phyloP scores from a whole-genome alignment of 2,888 invertebrate species.

The Sphaeridia pumilis region DNA sequence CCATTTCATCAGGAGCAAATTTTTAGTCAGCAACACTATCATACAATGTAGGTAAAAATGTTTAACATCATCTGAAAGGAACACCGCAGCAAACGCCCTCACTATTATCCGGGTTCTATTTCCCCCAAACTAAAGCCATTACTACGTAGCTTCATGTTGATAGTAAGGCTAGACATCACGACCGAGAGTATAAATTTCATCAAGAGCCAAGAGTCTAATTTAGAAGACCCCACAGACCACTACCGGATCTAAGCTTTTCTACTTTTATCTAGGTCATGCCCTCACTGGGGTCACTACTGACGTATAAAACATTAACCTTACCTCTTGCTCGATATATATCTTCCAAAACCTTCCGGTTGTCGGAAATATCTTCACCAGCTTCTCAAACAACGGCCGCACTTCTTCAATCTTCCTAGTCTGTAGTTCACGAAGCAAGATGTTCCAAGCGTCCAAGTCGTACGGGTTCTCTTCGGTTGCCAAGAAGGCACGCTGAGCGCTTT shows the following conservation, averaged over 20 bases:
- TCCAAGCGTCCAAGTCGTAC: slow-evolving; percentile 97
- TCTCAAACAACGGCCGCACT: slow-evolving; percentile 83
- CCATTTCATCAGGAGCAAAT: slow-evolving; percentile 10
- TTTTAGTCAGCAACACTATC: slow-evolving; percentile 15
- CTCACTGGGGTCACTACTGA: too few species aligned
- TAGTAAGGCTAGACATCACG: too few species aligned
- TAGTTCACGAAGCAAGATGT: slow-evolving; percentile 83
- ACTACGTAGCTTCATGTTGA: too few species aligned
- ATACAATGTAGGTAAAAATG: slow-evolving; percentile 27
- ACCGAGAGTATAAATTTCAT: too few species aligned
- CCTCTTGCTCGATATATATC: slow-evolving; percentile 96
- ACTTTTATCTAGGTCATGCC: too few species aligned
- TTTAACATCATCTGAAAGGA: slow-evolving; percentile 15
- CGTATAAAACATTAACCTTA: too few species aligned
- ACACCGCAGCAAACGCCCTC: not conserved
- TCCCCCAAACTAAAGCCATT: too few species aligned
- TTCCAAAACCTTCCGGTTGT: slow-evolving; percentile 98
- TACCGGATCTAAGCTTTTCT: too few species aligned
- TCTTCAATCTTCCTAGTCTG: slow-evolving; percentile 78
- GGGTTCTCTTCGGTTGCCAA: slow-evolving; percentile 74
- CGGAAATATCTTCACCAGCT: slow-evolving; percentile 85
- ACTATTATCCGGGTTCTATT: too few species aligned
- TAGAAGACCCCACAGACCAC: too few species aligned
- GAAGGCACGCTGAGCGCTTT: slow-evolving; percentile 68
- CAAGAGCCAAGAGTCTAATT: too few species aligned